phyloP scores from a whole-genome alignment of 2,113 vertebrate genomes.

The Syngnathus scovelli region DNA sequence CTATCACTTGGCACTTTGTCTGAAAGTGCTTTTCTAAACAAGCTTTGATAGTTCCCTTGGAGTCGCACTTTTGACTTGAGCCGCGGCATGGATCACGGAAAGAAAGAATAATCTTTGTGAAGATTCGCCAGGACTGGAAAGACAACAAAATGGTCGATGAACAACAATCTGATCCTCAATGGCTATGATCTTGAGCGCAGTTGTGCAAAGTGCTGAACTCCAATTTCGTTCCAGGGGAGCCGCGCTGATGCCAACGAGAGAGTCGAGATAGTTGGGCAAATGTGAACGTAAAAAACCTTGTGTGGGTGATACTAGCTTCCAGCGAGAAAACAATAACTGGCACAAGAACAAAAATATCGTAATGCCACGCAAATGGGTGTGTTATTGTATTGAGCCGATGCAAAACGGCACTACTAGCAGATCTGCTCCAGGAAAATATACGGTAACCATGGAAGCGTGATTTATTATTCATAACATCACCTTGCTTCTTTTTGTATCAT shows the following conservation, averaged over 20 bases:
- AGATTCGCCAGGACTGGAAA: constrained; percentile 33
- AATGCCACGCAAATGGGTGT: neutral
- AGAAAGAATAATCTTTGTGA: constrained; percentile 29
- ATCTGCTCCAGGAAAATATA: constrained; percentile 17
- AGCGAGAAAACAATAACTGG: neutral
- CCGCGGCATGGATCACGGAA: constrained; percentile 25
- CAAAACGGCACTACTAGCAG: neutral
- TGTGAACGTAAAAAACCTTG: constrained; percentile 20
- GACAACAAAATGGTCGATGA: constrained; percentile 33
- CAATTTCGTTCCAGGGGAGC: constrained; percentile 24
- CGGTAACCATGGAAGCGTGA: constrained; percentile 31
- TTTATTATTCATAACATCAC: constrained; percentile 54
- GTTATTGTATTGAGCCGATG: constrained; percentile 4
- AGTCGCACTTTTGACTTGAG: constrained; percentile 28
- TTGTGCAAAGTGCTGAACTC: constrained; percentile 41
- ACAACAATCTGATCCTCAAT: constrained; percentile 28
- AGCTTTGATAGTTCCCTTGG: constrained; percentile 31
- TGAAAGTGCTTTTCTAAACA: constrained; percentile 31
- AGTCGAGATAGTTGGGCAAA: constrained; percentile 11
- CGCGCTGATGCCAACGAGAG: constrained; percentile 25
- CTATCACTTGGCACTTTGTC: constrained; percentile 19
- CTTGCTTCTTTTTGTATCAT: constrained; percentile 31
- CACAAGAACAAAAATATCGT: neutral
- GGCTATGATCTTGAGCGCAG: constrained; percentile 31
- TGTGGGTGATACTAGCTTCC: constrained; percentile 23